Evolutionary conservation across 2,113 vertebrate species (phyloP), one percentile per base, ranked within the genome.

Genomic region (Toxotes chatareus): DNA sequence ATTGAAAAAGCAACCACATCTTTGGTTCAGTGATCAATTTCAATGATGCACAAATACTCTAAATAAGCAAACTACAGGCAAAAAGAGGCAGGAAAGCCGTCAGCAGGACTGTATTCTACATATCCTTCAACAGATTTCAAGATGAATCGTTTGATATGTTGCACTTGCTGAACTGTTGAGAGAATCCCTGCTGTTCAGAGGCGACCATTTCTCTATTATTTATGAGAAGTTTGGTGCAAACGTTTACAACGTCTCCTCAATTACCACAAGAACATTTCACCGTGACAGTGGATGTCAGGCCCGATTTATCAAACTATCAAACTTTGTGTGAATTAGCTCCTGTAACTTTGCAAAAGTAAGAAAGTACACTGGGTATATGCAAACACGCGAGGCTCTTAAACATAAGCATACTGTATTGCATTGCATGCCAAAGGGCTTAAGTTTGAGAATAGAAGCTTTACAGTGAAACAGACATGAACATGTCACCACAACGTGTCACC

Each of bases 1-100:
- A 60, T 64, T 56, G 1, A 44, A 76, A 80, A 80, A 46, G 27
- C 34, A 79, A 72, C 21, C 72, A 69, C 32, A 68, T 86, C 87
- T 91, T 86, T 92, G 89, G 86, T 91, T 91, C 23, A 21, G 61
- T 4, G 44, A 62, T 76, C 34, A 63, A 62, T 73, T 73, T 75
- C 32, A n/a, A 23, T 27, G 36, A 74, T 38, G 61, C 34, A 65
- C 32, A 83, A 70, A 66, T 55, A 70, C 71, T 49, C 36, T 4
- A 59, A 3, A 53, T 34, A 19, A 38, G 51, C 63, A 66, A 78
- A 82, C 75, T 7, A 72, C 53, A 74, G 3, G 27, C 31, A 57
- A 73, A 65, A n/a, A 70, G 27, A 83, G 40, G 21, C 7, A 67
- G 32, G 47, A 19, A 27, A 57, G 65, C 55, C 5, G 59, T 63